Percentiles rank a stretch among this genome's conserved stretches.
These are phyloP conservation scores for Empidonax alnorum DNA, from an alignment of 2,113 vertebrate species.

Conservation along the genomic window DNA sequence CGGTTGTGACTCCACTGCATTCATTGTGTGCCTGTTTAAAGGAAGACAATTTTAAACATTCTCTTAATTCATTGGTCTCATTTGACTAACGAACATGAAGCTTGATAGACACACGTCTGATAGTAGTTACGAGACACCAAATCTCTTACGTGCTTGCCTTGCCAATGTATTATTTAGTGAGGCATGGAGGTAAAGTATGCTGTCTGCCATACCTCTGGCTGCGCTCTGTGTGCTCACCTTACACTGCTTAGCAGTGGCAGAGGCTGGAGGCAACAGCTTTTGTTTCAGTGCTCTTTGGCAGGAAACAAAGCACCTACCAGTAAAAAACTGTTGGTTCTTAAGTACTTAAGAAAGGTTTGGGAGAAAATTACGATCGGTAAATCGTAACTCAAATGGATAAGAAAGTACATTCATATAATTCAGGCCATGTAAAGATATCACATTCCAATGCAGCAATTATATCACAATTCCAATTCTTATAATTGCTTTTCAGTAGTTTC, in stretches of 20 bases:
- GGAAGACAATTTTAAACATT: slow-evolving; percentile 69
- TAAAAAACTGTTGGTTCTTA: neutral
- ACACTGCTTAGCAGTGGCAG: slow-evolving; percentile 67
- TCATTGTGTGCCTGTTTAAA: slow-evolving; percentile 62
- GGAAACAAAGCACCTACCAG: slow-evolving; percentile 39
- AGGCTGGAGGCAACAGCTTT: slow-evolving; percentile 65
- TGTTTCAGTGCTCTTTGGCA: slow-evolving; percentile 69
- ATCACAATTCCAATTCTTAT: neutral
- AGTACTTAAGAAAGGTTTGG: neutral
- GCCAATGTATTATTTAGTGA: slow-evolving; percentile 93
- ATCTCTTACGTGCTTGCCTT: slow-evolving; percentile 81
- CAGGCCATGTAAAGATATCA: neutral
- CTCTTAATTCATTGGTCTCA: slow-evolving; percentile 69
- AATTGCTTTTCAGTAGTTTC: neutral
- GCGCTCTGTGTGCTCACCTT: slow-evolving; percentile 72
- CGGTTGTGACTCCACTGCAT: slow-evolving; percentile 45
- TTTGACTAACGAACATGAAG: slow-evolving; percentile 77
- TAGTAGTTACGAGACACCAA: slow-evolving; percentile 81
- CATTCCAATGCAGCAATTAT: neutral
- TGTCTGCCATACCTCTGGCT: slow-evolving; percentile 56
- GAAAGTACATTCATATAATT: neutral
- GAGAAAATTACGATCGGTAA: neutral
- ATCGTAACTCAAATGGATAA: neutral
- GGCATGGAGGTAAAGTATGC: slow-evolving; percentile 68
- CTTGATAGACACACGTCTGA: slow-evolving; percentile 74